A percentile compares a stretch with the other conserved stretches of the same genome.
Conservation (phyloP, 2,888 invertebrate genomes). For the Sepiola atlantica region DNA sequence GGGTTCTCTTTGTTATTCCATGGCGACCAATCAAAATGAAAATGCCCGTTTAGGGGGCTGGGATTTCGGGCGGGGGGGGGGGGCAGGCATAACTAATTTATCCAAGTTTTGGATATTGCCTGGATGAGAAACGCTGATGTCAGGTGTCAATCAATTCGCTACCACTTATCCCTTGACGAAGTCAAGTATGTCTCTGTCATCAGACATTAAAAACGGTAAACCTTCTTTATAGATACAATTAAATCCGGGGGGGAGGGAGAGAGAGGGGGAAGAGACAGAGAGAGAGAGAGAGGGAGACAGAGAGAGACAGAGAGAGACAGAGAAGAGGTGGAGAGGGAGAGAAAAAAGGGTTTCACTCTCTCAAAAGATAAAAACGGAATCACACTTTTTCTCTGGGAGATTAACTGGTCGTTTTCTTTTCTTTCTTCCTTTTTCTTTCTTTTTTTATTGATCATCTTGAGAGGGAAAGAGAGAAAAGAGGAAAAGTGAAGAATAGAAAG, state of each 20-base stretch:
- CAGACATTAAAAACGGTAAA: conserved; percentile 9
- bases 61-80: background rate
- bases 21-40: conserved; percentile 14
- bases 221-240: conserved; percentile 9
- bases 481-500: no score
- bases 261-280: no score
- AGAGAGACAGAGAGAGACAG: no score
- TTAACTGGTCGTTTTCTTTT: no score
- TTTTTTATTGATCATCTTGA: no score
- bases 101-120: background rate
- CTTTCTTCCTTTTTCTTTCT: no score
- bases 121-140: conserved; percentile 8
- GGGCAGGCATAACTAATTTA: background rate
- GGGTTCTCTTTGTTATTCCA: background rate
- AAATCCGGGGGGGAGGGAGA: background rate
- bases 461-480: no score
- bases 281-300: no score
- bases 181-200: conserved; percentile 20
- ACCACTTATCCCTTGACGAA: conserved; percentile 32
- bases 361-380: no score
- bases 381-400: no score
- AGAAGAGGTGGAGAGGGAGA: no score
- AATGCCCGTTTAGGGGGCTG: background rate
- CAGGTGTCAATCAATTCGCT: conserved; percentile 14
- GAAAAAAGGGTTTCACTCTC: no score